phyloP scores from a whole-genome alignment of 64 coral and sea anemone genomes.

The Pachyseris speciosa region DNA sequence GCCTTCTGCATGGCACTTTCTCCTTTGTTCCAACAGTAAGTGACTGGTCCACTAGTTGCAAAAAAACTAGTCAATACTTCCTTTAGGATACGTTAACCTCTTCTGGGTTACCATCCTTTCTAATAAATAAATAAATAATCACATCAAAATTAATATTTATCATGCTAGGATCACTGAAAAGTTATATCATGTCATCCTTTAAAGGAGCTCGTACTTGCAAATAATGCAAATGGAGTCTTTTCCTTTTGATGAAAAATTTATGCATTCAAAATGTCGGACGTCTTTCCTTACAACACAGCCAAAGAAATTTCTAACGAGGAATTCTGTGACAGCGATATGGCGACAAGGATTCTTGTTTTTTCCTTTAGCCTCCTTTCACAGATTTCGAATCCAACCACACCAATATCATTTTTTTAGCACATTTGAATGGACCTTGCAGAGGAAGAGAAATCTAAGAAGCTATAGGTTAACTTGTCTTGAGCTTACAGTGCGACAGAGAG shows the following conservation, averaged over 20 bases:
- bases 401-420: too few species aligned
- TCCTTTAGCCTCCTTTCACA: slow-evolving; percentile 44
- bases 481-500: too few species aligned
- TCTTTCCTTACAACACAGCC: not conserved
- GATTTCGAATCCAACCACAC: slow-evolving; percentile 30
- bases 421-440: too few species aligned
- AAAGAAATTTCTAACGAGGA: slow-evolving; percentile 3
- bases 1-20: too few species aligned
- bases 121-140: slow-evolving; percentile 34
- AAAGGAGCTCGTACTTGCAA: slow-evolving; percentile 25
- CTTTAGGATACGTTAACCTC: slow-evolving; percentile 47
- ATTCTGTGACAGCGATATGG: slow-evolving; percentile 25
- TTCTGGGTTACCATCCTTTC: slow-evolving; percentile 44
- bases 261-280: not conserved
- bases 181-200: slow-evolving; percentile 42
- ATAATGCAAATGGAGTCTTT: too few species aligned
- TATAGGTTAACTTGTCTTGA: too few species aligned
- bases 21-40: too few species aligned
- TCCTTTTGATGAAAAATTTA: too few species aligned
- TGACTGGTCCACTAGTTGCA: slow-evolving; percentile 56
- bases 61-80: slow-evolving; percentile 61
- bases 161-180: slow-evolving; percentile 50
- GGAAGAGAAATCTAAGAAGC: too few species aligned
- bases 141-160: slow-evolving; percentile 43
- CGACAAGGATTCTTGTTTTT: slow-evolving; percentile 15